phyloP scores from a whole-genome alignment of 2,113 vertebrate species.

The Struthio camelus region DNA sequence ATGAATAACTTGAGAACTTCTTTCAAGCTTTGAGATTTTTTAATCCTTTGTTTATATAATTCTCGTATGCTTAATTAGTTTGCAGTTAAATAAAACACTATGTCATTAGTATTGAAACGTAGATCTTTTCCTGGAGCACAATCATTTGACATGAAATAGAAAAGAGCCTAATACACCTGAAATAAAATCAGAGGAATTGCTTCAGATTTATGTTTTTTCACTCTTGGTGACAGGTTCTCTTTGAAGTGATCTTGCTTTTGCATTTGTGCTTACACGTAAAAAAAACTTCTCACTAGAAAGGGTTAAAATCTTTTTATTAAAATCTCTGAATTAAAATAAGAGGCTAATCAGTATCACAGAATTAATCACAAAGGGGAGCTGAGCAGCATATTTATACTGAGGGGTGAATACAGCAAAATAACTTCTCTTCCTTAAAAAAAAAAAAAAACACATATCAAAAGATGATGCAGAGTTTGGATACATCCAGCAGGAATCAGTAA shows the following conservation, averaged over 20 bases:
- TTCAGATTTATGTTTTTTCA: background rate
- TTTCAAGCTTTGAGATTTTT: background rate
- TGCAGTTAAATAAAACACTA: slow-evolving; percentile 15
- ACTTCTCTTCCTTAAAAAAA: background rate
- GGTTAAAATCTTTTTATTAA: background rate
- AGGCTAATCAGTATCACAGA: background rate
- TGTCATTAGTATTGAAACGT: slow-evolving; percentile 5
- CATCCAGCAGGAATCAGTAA: background rate
- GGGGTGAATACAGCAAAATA: background rate
- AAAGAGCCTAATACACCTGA: background rate
- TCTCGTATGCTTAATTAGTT: background rate
- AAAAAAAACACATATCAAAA: background rate
- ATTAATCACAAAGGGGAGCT: background rate
- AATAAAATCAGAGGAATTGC: background rate
- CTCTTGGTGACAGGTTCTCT: background rate
- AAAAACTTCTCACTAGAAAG: background rate
- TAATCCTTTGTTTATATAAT: slow-evolving; percentile 22
- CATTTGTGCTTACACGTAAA: background rate
- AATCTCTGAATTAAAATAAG: background rate
- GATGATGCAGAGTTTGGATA: background rate
- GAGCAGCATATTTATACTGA: background rate
- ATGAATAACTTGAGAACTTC: background rate
- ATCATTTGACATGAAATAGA: background rate
- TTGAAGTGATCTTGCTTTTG: background rate
- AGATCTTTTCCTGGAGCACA: background rate